phyloP scores from a whole-genome alignment of 2,113 vertebrate genomes.

The Vombatus ursinus region DNA sequence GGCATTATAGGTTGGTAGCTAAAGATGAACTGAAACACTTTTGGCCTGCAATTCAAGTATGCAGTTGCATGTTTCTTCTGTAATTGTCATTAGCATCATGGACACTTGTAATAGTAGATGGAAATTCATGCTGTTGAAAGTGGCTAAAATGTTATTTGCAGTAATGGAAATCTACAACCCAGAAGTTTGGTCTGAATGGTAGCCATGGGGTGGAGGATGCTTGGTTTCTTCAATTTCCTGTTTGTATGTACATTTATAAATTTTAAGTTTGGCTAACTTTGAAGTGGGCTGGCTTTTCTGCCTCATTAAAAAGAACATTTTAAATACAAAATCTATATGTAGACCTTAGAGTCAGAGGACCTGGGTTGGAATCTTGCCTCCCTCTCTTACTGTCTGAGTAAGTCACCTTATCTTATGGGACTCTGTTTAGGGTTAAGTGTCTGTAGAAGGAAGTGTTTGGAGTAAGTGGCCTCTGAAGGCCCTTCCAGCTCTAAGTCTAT shows the following conservation, averaged over 20 bases:
- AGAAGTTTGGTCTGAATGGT: conserved; percentile 38
- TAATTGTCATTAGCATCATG: background rate
- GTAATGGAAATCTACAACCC: conserved; percentile 41
- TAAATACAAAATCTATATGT: background rate
- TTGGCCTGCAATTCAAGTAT: background rate
- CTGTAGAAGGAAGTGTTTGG: background rate
- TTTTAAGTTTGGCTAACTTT: conserved; percentile 43
- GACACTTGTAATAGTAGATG: conserved; percentile 16
- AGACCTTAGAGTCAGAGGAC: background rate
- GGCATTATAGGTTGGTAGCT: background rate
- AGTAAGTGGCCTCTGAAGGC: background rate
- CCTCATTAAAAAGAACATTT: conserved; percentile 13
- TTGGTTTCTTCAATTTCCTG: conserved; percentile 40
- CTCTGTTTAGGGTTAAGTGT: background rate
- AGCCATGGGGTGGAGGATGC: background rate
- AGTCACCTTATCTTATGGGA: background rate
- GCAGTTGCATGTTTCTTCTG: conserved; percentile 33
- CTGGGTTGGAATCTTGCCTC: background rate
- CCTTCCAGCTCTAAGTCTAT: background rate
- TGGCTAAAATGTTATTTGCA: background rate
- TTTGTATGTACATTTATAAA: conserved; percentile 48
- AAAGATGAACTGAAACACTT: conserved; percentile 4
- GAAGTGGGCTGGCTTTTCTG: conserved; percentile 1
- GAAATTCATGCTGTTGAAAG: conserved; percentile 44
- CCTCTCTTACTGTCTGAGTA: background rate